Evolutionary conservation across 1,140 invertebrate species (phyloP), one percentile per base, ranked within the genome.

Genomic region (Trichogramma pretiosum): DNA sequence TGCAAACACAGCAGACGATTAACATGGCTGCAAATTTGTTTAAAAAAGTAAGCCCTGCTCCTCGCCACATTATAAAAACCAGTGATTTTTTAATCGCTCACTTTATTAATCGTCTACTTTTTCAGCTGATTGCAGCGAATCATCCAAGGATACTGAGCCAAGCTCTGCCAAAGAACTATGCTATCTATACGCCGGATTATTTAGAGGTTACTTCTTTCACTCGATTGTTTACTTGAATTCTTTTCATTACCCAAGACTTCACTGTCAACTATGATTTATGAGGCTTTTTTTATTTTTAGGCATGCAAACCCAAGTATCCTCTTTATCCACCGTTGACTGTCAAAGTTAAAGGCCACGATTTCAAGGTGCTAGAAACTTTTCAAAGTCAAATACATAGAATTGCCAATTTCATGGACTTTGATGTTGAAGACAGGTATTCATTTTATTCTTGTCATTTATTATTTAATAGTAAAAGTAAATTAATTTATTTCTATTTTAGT

Each of bases 311-410:
- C 1, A 77, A 82, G 60, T 73, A 80, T 50, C 86, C 87, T 18
- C 62, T 82, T n/a, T 84, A 86, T 71, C 77, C 83, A 30, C 67
- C 68, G 17, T 57, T 93, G 14, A 87, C 89, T 67, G 72, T 94
- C 26, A 81, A 85, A 72, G 68, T 93, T 19, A 86, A 77, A 58
- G 82, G 88, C 4, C 90, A 91, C 60, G 83, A 89, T 63, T 94
- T 78, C 70, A 76, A 85, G 10, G 57, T 87, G 9, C 62, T 94
- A 34, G 89, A 94, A 71, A 80, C 69, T 56, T 92, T 80, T 62
- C 87, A 87, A 64, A 79, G 76, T 57, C 83, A 83, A 59, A 71
- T 93, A 38, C 80, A 90, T 57, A 78, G 77, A 57, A 65, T 87
- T 53, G 81, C 84, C 23, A 76, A 81, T 56, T 70, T 76, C 39